A percentile compares a stretch with the other conserved stretches of the same genome.
Evolutionary conservation across 2,888 invertebrate genomes (phyloP).

Genomic region (Chymomyza fuscimana): DNA sequence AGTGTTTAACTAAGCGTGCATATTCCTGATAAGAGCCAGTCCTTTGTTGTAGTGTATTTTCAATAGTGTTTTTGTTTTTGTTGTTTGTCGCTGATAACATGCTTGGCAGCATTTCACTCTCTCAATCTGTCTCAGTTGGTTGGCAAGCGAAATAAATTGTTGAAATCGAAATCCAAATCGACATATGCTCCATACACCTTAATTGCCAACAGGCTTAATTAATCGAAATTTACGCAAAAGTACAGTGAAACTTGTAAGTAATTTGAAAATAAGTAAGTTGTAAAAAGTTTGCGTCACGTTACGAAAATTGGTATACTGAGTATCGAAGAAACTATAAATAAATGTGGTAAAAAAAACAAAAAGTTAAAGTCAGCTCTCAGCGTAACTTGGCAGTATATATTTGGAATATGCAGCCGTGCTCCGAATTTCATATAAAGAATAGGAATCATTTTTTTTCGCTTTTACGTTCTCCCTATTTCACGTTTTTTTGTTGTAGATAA

Average conservation of each 20-base stretch:
- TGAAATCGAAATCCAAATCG: conserved; percentile 22
- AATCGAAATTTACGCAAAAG: conserved; percentile 61
- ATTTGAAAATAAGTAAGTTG: too few species aligned
- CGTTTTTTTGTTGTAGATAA: too few species aligned
- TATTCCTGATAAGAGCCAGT: background rate
- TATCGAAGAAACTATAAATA: too few species aligned
- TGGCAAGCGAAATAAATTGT: conserved; percentile 62
- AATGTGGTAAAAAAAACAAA: too few species aligned
- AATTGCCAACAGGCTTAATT: conserved; percentile 31
- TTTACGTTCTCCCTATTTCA: too few species aligned
- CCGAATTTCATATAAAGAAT: too few species aligned
- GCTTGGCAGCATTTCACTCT: background rate
- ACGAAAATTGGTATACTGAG: too few species aligned
- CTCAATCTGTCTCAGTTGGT: background rate
- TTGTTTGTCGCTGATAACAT: background rate
- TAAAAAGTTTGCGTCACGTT: too few species aligned
- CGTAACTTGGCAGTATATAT: too few species aligned
- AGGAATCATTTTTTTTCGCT: too few species aligned
- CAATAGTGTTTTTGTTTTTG: background rate
- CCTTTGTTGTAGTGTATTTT: background rate
- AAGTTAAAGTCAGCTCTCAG: too few species aligned
- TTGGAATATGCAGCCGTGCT: too few species aligned
- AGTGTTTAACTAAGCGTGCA: background rate
- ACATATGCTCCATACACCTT: background rate
- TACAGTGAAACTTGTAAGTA: background rate